Base-by-base conservation (phyloP, 2,797 vertebrate species). In the Nannoperca obscura region DNA sequence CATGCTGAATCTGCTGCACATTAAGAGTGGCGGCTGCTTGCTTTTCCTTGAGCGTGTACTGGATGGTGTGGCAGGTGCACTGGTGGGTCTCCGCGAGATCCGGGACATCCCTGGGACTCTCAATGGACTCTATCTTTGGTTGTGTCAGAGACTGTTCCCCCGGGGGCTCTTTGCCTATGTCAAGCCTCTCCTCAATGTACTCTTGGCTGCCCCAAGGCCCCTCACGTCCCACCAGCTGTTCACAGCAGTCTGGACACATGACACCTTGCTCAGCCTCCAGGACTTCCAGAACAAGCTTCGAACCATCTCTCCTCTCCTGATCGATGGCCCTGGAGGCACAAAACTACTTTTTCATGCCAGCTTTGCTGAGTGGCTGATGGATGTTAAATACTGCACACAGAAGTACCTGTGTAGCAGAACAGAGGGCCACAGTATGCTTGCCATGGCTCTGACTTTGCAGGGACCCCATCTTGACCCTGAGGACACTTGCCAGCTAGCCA, bases 41-140 rank as follows among this genome's bases (percentile, higher is more conserved):
- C 94, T 97, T 19, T 97, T 96, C 86, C 92, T 97, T n/a, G 94
- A 97, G 86, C 93, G 94, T 3, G 96, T 96, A 42, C 83, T 97
- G 67, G 96, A 96, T 7, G 95, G 96, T 0, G 95, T 97, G 42
- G 91, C 93, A 0, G 92, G 84, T 1, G 91, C 92, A 9, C 85
- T 95, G 57, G 90, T 97, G 53, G 91, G 94, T 27, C 90, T 96
- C 14, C 81, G 95, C 7, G 95, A 97, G 88, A 95, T 96, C 64
- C 89, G 95, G 7, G 95, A 96, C 87, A 96, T 97, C 73, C 96
- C 96, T 0, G 96, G 96, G 38, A 97, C 96, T 6, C 90, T 97
- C 11, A 95, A 95, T 5, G 96, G 96, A 3, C 95, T 97, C 38
- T 97, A 96, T 88, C 91, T 97, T n/a, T 97, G 96, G 96, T 89